A percentile compares a stretch with the other conserved stretches of the same genome.
Conservation (phyloP, 2,797 vertebrate genomes). For the Myiotriccus ornatus region DNA sequence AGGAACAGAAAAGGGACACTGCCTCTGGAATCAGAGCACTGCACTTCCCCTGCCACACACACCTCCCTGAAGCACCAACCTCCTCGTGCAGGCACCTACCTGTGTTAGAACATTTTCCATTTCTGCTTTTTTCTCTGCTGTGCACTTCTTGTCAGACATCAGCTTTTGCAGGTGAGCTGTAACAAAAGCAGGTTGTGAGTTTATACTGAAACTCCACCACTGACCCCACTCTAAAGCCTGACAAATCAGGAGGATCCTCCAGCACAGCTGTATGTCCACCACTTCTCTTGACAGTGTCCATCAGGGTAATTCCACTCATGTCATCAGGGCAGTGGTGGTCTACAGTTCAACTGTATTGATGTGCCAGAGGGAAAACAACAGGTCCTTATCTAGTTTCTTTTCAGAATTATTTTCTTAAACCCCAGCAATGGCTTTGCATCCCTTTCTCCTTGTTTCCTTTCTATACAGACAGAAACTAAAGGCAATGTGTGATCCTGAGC, state of each 20-base stretch:
- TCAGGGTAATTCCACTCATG: neutral
- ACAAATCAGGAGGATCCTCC: neutral
- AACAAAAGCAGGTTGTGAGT: neutral
- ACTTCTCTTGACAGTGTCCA: neutral
- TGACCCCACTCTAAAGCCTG: neutral
- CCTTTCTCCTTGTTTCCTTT: neutral
- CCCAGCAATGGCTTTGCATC: neutral
- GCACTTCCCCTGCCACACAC: neutral
- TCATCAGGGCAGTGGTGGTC: neutral
- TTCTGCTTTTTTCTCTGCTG: conserved; percentile 89
- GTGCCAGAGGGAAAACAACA: neutral
- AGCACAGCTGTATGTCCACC: neutral
- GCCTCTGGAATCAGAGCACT: neutral
- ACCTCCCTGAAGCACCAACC: neutral
- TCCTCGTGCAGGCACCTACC: conserved; percentile 67
- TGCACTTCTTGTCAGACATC: conserved; percentile 97
- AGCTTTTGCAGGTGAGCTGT: conserved; percentile 95
- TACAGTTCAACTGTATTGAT: neutral
- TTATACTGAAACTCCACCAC: neutral
- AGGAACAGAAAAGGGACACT: neutral
- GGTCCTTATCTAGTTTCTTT: neutral
- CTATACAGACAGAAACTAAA: neutral
- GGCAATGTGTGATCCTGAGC: neutral
- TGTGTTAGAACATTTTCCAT: conserved; percentile 93
- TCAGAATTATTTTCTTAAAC: neutral